Base-by-base conservation (phyloP, 2,113 vertebrate genomes). In the Psettodes erumei region DNA sequence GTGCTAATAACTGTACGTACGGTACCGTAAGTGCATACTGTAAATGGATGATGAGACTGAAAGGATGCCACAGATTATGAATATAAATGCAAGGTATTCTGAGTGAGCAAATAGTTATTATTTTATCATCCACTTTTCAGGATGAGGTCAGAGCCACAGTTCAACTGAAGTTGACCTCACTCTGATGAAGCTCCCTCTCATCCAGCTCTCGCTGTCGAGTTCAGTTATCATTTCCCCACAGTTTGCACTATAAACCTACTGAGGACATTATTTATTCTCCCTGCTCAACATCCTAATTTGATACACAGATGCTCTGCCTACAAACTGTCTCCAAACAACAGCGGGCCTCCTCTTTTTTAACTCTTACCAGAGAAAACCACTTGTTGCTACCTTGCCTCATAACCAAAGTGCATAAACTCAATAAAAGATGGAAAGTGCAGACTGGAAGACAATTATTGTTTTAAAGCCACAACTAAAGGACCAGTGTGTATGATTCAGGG, bases 381-480 rank as follows among this genome's bases (percentile, higher is more conserved):
- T n/a, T 50, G 21, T 6, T 25, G n/a, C 47, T 50, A 25, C 10
- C 11, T 50, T 50, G 9, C 47, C 10, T 50, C 13, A 23, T 51
- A 40, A 42, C 4, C n/a, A 10, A 19, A 32, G 62, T 67, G 33
- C 55, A 25, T 40, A 2, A 55, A 64, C 37, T 64, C 19, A 13
- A 45, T 6, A 30, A 43, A 42, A 63, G 53, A 6, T 8, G 45
- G 12, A 53, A 32, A 68, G 18, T 33, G 15, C n/a, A 68, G 56
- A 45, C 74, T 18, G 23, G 15, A 12, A 13, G 23, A 38, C 55
- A 18, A 47, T 37, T n/a, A 53, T 13, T 23, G 19, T 62, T 53
- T 50, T 50, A 72, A 68, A 42, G 56, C 33, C 43, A 40, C 3
- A 40, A 18, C 18, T 23, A n/a, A n/a, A n/a, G n/a, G n/a, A n/a